Evolutionary conservation across 2,113 vertebrate genomes (phyloP), one percentile per base, ranked within the genome.

Genomic region (Columba janthina): DNA sequence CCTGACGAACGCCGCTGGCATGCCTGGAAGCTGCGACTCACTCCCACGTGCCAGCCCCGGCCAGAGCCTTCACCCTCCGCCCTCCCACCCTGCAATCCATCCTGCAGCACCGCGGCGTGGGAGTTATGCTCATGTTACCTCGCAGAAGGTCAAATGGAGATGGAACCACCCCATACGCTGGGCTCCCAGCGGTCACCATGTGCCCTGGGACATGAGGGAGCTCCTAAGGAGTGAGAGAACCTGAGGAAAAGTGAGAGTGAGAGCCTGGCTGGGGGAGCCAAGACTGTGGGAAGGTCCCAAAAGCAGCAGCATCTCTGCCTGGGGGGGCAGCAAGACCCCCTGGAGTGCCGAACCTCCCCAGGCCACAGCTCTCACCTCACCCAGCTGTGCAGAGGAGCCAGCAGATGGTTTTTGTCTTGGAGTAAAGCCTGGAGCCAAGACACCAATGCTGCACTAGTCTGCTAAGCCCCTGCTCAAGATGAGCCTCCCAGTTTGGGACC

Each of bases 71-170:
- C 5, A 0, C 38, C 53, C 67, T 57, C 57, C 14, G 11, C 42
- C 65, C 36, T 51, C 56, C 85, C 42, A 1, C 3, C 77, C 57
- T 29, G 5, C 54, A 7, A 19, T 10, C 64, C 2, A 4, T 36
- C 81, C 78, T 12, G 25, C 66, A 36, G 61, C 66, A 56, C 75
- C 54, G 1, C 0, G 2, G 66, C 53, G 10, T 0, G 3, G 60
- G 32, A 32, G 6, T 66, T 4, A 5, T 0, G 0, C 24, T 61
- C 51, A 0, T 0, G 3, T 6, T 4, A 1, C 3, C 53, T 46
- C 28, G 50, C 4, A 34, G 44, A 36, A 58, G 42, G 36, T 12
- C 38, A 40, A 24, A 80, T 2, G 0, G 5, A 76, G 75, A 67
- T 4, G 3, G 46, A 38, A 64, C 1, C 22, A 5, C 38, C 11